Conservation (phyloP, 2,113 vertebrate species). For the Erpornis zantholeuca region DNA sequence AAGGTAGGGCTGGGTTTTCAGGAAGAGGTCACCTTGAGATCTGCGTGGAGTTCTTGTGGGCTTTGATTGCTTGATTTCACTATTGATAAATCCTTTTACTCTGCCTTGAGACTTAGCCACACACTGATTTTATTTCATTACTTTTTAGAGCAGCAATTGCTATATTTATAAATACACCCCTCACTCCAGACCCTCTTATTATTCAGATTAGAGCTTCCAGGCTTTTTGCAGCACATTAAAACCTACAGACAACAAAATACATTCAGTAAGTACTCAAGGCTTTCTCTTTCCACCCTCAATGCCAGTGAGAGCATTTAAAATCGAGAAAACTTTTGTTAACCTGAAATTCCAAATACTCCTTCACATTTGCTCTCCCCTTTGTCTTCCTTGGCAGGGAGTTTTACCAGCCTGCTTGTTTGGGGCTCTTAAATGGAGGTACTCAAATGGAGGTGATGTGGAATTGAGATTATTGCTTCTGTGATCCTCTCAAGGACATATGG, state of each 20-base stretch:
- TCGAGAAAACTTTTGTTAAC: neutral
- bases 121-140: neutral
- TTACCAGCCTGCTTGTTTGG: neutral
- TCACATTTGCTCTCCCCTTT: neutral
- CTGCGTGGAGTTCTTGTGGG: neutral
- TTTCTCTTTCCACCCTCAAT: neutral
- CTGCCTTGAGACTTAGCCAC: neutral
- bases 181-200: neutral
- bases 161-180: neutral
- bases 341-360: neutral
- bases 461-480: neutral
- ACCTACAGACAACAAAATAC: neutral
- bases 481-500: constrained; percentile 30
- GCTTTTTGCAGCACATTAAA: neutral
- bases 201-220: neutral
- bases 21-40: neutral
- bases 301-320: neutral
- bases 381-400: neutral
- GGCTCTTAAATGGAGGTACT: neutral
- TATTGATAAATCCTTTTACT: neutral
- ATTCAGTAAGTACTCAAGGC: neutral
- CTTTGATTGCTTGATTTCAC: neutral
- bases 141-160: neutral
- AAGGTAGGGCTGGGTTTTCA: constrained; percentile 77
- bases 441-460: neutral